These are phyloP conservation scores for Uromys caudimaculatus DNA, from an alignment of 2,797 vertebrate species.

Conservation along the genomic window DNA sequence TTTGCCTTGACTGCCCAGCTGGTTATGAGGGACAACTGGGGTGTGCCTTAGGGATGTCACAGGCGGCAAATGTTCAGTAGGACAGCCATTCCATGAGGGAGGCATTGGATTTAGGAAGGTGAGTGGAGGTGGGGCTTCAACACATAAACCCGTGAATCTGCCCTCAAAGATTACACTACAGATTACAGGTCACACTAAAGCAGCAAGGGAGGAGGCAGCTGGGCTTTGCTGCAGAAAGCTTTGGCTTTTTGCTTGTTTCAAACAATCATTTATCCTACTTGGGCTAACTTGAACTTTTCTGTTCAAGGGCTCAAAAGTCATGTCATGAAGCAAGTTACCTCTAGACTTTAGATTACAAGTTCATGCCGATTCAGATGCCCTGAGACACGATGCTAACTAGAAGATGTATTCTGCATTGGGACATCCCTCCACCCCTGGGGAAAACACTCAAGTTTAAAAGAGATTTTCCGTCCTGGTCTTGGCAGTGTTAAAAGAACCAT, in stretches of 20 bases:
- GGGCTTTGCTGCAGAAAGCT: neutral
- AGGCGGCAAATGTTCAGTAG: conserved; percentile 35
- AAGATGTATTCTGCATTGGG: neutral
- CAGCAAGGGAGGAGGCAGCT: neutral
- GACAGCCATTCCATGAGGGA: conserved; percentile 16
- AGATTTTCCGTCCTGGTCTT: neutral
- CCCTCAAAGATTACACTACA: neutral
- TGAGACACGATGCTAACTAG: neutral
- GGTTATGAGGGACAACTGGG: conserved; percentile 59
- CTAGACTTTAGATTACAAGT: neutral
- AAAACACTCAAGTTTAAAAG: neutral
- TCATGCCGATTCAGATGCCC: neutral
- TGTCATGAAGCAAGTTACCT: conserved; percentile 8
- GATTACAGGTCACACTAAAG: neutral
- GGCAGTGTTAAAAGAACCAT: neutral
- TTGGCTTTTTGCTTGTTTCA: neutral
- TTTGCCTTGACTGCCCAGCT: conserved; percentile 62
- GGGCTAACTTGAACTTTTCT: conserved; percentile 21
- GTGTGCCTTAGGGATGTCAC: conserved; percentile 41
- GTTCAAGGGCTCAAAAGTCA: conserved; percentile 30
- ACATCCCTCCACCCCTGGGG: neutral
- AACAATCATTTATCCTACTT: neutral
- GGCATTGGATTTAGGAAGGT: conserved; percentile 45
- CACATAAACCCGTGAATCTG: conserved; percentile 20
- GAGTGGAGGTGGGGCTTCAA: conserved; percentile 7